Base-by-base conservation (phyloP, 2,888 invertebrate genomes). In the Tachina lurida region DNA sequence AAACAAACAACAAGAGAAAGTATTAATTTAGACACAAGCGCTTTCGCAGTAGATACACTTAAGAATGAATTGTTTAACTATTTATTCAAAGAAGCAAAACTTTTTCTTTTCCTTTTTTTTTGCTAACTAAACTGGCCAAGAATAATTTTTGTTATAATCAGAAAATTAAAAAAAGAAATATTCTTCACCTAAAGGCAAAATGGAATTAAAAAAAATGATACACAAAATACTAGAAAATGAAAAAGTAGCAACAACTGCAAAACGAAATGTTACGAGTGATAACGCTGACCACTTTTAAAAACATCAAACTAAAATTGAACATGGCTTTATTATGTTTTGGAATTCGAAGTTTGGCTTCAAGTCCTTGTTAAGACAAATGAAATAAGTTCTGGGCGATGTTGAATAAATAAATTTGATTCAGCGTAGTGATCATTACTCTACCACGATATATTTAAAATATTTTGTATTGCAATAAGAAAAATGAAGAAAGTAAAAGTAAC, bases 221-320 rank as follows among this genome's bases (percentile, higher is more conserved):
- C 15, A 39, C 9, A 41, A 73, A 49, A 60, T 22, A 17, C 49
- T 58, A 17, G n/a, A 58, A 79, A 68, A 41, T 22, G 13, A 41
- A 17, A 19, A 43, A 71, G 62, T 39, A 77, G 49, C 19, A 15
- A 39, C 63, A 67, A 80, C 58, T 49, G 41, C 80, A 19, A 54
- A 78, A 78, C 70, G 43, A 77, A 60, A 73, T 10, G 63, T n/a
- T n/a, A 54, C 56, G 73, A 65, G 45, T 39, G 17, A 15, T 45
- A 54, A 54, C 56, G 47, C 5, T 47, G 67, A 68, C 49, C 62
- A 56, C 79, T 84, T 84, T 43, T 58, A 58, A 75, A 75, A 70
- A 74, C 70, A 75, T 79, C 75, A 79, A 79, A 63, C 70, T 79
- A 63, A 79, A 75, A 63, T 39, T 68, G 65, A 84, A 70, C 67